Conservation (phyloP, 2,797 vertebrate genomes). For the Malurus leucopterus region DNA sequence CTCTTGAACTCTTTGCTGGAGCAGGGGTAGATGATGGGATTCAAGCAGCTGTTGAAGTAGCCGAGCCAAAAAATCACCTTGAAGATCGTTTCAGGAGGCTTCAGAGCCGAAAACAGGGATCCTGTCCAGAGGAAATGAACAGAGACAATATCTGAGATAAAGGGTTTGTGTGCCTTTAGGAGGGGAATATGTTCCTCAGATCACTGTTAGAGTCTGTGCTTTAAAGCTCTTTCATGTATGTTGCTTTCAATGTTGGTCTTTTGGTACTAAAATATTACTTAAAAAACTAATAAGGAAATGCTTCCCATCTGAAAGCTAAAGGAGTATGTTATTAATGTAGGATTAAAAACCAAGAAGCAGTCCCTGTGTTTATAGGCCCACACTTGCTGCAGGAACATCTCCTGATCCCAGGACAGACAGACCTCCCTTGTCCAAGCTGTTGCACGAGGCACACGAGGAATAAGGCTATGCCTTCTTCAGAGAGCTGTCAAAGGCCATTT, state of each 20-base stretch:
- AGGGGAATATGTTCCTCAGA: background rate
- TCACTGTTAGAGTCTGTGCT: background rate
- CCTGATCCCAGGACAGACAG: background rate
- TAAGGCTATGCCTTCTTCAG: background rate
- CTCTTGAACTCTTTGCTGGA: slow-evolving; percentile 97
- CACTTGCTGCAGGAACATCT: background rate
- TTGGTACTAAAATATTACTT: background rate
- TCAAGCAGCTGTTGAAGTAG: slow-evolving; percentile 97
- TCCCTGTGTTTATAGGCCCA: background rate
- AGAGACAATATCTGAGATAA: slow-evolving; percentile 3
- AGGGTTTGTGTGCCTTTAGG: background rate
- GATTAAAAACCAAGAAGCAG: background rate
- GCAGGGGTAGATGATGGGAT: slow-evolving; percentile 97
- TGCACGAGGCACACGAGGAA: background rate
- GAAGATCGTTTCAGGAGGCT: slow-evolving; percentile 86
- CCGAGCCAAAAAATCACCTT: slow-evolving; percentile 97
- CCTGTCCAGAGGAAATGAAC: slow-evolving; percentile 70
- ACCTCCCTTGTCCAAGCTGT: background rate
- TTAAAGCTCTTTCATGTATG: background rate
- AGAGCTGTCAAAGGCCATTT: background rate
- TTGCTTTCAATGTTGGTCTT: background rate
- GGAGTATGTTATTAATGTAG: background rate
- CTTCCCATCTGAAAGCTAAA: background rate
- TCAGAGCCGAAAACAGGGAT: slow-evolving; percentile 86
- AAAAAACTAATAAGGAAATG: background rate